Base-by-base conservation (phyloP, 1,140 invertebrate genomes). In the Caenorhabditis brenneri region DNA sequence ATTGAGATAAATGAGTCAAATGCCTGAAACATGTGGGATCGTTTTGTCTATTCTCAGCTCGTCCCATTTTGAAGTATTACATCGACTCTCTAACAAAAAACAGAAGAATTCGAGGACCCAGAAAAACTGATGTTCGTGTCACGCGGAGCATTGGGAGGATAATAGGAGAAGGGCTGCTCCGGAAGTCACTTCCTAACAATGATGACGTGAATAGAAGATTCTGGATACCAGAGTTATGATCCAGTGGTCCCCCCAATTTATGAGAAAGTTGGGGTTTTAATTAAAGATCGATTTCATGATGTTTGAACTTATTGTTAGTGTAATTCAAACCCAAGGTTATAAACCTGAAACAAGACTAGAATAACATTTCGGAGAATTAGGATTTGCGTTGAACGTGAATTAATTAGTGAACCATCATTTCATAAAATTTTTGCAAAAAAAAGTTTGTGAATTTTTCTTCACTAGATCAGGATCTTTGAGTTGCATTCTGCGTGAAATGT, bases 91-190 rank as follows among this genome's bases (percentile, higher is more conserved):
- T 19, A 19, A 36, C 29, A 65, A 36, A 15, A 3, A 65, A 10
- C 53, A 55, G 22, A 46, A 19, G n/a, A 51, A 51, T 51, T 51
- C 19, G n/a, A n/a, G 15, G 48, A 19, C n/a, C 15, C 12, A n/a
- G 16, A 36, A 65, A 65, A 36, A 65, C 58, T 36, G 65, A 74
- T 74, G 65, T 46, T 74, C 29, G 65, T 74, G 36, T 74, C 65
- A 74, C 65, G 65, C 19, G 36, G 33, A 74, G 58, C 27, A 27
- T 22, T 9, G 24, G 58, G 22, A 65, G 19, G 31, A 65, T 65
- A 65, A 65, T 65, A 33, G 58, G 22, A 36, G 22, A 74, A 6
- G n/a, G 1, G 22, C 22, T 55, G 7, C n/a, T 74, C 65, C 65
- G 65, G 65, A 74, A 74, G 65, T 42, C 53, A 55, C 49, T 51